phyloP scores from a whole-genome alignment of 2,113 vertebrate species.

The Chlamydotis undulata region DNA sequence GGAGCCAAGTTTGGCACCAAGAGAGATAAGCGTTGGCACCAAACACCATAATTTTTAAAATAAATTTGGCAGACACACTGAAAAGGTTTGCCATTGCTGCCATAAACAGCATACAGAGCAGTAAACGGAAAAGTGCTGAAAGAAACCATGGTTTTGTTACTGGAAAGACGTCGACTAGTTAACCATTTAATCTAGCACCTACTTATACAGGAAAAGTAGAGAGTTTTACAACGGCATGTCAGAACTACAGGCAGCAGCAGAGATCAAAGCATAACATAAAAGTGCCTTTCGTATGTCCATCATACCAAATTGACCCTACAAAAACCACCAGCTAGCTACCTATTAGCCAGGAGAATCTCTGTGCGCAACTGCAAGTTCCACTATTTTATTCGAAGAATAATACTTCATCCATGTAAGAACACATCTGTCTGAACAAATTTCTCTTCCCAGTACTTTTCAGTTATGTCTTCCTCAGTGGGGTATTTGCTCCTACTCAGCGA shows the following conservation, averaged over 20 bases:
- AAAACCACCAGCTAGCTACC: neutral
- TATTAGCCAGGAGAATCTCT: neutral
- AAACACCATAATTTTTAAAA: constrained; percentile 7
- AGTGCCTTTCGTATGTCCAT: neutral
- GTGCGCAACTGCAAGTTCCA: neutral
- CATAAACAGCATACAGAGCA: constrained; percentile 9
- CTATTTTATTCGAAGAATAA: neutral
- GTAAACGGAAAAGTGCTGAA: constrained; percentile 29
- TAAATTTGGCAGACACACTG: constrained; percentile 1
- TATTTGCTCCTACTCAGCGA: neutral
- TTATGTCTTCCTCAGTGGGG: neutral
- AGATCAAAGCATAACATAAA: neutral
- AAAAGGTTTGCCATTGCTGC: constrained; percentile 19
- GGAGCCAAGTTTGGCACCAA: constrained; percentile 41
- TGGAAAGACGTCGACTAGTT: constrained; percentile 1
- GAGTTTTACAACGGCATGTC: neutral
- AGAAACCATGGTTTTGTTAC: neutral
- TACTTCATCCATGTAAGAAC: neutral
- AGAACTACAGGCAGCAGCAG: neutral
- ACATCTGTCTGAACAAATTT: constrained; percentile 25
- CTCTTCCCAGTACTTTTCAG: constrained; percentile 5
- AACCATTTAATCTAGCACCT: constrained; percentile 44
- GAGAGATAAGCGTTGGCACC: constrained; percentile 41
- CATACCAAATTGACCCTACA: neutral
- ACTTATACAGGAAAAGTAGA: neutral